Evolutionary conservation across 2,888 invertebrate species (phyloP).

Genomic region (Eurytoma adleriae): DNA sequence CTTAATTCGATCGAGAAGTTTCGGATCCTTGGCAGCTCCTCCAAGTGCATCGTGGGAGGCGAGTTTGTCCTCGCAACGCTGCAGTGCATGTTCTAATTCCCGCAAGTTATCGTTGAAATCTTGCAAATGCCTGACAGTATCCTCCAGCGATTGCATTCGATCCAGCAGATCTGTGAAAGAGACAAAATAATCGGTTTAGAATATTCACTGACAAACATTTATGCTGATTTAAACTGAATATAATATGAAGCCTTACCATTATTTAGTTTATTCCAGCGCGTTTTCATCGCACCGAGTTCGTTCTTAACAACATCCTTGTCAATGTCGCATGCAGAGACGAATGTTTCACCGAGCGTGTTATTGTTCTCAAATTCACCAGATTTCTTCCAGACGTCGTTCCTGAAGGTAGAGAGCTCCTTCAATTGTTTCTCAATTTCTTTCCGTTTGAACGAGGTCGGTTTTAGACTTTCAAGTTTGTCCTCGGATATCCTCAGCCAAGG

Average conservation of each 20-base stretch:
- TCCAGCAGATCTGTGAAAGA: conserved; percentile 81
- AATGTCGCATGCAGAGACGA: conserved; percentile 91
- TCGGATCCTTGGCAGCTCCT: conserved; percentile 88
- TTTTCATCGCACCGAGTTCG: conserved; percentile 88
- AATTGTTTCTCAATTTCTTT: conserved; percentile 92
- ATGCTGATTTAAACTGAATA: background rate
- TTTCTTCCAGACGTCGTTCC: conserved; percentile 95
- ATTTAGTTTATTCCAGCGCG: conserved; percentile 94
- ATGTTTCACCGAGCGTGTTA: conserved; percentile 90
- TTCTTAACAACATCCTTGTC: conserved; percentile 93
- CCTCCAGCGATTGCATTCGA: conserved; percentile 88
- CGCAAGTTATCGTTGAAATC: conserved; percentile 91
- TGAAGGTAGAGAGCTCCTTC: conserved; percentile 90
- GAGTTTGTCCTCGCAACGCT: conserved; percentile 92
- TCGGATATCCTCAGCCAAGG: conserved; percentile 94
- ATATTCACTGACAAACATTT: too few species aligned
- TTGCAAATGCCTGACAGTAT: conserved; percentile 87
- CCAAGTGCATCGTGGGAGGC: conserved; percentile 85
- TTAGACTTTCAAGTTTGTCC: conserved; percentile 87
- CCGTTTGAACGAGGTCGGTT: conserved; percentile 88
- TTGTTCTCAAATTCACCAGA: conserved; percentile 96
- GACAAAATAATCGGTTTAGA: too few species aligned
- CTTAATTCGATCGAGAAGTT: conserved; percentile 90
- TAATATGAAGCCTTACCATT: conserved; percentile 79
- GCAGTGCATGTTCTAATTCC: conserved; percentile 89